Conservation (phyloP, 2,888 invertebrate genomes). For the Drosophila bunnanda region DNA sequence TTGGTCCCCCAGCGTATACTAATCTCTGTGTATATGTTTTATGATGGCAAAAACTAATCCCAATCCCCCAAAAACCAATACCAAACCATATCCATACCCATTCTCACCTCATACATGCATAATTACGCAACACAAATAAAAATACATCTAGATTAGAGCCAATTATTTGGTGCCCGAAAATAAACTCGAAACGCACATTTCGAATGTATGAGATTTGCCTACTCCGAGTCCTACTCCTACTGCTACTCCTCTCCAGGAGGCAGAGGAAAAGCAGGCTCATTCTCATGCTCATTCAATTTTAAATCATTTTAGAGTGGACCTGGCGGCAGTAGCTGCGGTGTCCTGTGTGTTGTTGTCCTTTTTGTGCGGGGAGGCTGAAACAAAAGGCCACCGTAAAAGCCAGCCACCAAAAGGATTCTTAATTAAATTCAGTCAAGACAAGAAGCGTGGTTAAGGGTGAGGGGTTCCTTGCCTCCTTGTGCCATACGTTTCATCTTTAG, state of each 20-base stretch:
- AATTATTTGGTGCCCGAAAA: constrained; percentile 41
- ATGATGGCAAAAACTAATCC: constrained; percentile 40
- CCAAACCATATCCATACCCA: neutral
- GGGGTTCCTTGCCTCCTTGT: constrained; percentile 23
- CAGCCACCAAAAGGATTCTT: constrained; percentile 71
- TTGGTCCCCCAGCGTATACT: constrained; percentile 7
- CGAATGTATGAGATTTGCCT: constrained; percentile 42
- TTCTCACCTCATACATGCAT: constrained; percentile 38
- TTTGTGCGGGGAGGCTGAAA: constrained; percentile 45
- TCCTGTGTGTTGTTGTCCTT: constrained; percentile 42
- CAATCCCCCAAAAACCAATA: neutral
- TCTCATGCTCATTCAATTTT: constrained; percentile 37
- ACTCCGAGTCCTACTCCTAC: neutral
- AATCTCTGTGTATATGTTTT: constrained; percentile 40
- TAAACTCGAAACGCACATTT: constrained; percentile 40
- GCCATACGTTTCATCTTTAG: constrained; percentile 53
- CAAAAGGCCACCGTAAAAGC: constrained; percentile 55
- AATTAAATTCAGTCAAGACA: constrained; percentile 77
- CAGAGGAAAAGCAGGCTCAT: constrained; percentile 6
- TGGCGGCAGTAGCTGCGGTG: constrained; percentile 2
- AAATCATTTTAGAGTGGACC: constrained; percentile 42
- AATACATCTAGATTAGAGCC: constrained; percentile 27
- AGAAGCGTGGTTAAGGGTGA: constrained; percentile 36
- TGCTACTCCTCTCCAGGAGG: constrained; percentile 8
- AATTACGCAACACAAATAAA: constrained; percentile 37